A percentile compares a stretch with the other conserved stretches of the same genome.
Conservation (phyloP, 2,888 invertebrate genomes). For the Tromatobia lineatoria region DNA sequence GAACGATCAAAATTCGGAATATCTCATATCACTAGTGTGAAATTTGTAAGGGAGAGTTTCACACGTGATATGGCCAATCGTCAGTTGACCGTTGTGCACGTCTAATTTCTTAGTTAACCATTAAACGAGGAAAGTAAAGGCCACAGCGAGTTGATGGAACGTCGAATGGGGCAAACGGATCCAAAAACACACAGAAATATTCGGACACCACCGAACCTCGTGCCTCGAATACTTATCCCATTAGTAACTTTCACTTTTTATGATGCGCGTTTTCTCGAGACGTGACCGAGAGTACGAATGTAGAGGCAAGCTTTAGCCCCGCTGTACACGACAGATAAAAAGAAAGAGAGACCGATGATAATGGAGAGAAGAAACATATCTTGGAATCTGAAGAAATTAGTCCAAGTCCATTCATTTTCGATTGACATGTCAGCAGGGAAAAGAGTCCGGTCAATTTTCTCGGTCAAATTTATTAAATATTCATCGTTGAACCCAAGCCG, state of each 20-base stretch:
- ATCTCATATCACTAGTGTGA: neutral
- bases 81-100: neutral
- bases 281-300: constrained; percentile 56
- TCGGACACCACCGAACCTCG: constrained; percentile 63
- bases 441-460: constrained; percentile 51
- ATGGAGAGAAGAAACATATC: constrained; percentile 30
- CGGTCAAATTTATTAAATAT: constrained; percentile 55
- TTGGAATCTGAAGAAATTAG: constrained; percentile 60
- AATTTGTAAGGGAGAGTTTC: neutral
- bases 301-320: constrained; percentile 18
- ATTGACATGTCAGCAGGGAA: neutral
- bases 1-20: neutral
- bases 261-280: constrained; percentile 69
- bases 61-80: neutral
- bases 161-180: constrained; percentile 34
- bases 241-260: constrained; percentile 74
- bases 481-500: constrained; percentile 41
- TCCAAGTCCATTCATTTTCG: constrained; percentile 50
- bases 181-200: constrained; percentile 42
- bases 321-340: neutral
- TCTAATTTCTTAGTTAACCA: constrained; percentile 11
- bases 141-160: constrained; percentile 32
- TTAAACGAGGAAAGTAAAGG: constrained; percentile 42
- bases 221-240: constrained; percentile 72
- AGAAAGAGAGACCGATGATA: constrained; percentile 46